Conservation (phyloP, 2,888 invertebrate species). For the Drosophila yooni region DNA sequence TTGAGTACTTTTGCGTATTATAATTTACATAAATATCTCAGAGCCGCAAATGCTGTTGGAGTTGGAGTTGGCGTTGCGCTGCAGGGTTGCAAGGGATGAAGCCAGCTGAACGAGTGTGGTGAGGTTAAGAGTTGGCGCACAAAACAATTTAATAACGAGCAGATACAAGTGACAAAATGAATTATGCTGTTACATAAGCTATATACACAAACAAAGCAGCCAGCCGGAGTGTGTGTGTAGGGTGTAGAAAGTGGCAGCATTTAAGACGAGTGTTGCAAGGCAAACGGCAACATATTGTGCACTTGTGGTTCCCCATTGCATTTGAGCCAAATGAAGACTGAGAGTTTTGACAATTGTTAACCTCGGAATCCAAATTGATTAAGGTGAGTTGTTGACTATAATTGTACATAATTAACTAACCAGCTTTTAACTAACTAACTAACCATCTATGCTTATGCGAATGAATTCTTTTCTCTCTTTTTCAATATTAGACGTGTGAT, state of each 20-base stretch:
- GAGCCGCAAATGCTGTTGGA: constrained; percentile 2
- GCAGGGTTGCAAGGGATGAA: neutral
- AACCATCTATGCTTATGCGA: neutral
- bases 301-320: neutral
- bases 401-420: neutral
- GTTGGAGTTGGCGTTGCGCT: neutral
- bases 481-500: neutral
- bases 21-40: constrained; percentile 78
- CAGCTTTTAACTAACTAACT: neutral
- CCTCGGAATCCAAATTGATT: neutral
- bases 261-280: constrained; percentile 12
- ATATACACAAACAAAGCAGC: constrained; percentile 28
- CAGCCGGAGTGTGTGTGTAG: neutral
- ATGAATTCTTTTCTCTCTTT: neutral
- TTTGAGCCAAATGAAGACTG: neutral
- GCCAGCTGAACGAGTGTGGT: constrained; percentile 34
- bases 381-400: neutral
- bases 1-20: constrained; percentile 76
- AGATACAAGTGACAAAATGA: constrained; percentile 79
- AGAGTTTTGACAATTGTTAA: neutral
- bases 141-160: constrained; percentile 77
- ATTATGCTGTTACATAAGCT: constrained; percentile 75
- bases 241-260: constrained; percentile 10
- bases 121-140: constrained; percentile 59
- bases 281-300: constrained; percentile 13